A percentile compares a stretch with the other conserved stretches of the same genome.
These are phyloP conservation scores for Rhinophrynus dorsalis DNA, from an alignment of 2,797 vertebrate species.

Conservation along the genomic window DNA sequence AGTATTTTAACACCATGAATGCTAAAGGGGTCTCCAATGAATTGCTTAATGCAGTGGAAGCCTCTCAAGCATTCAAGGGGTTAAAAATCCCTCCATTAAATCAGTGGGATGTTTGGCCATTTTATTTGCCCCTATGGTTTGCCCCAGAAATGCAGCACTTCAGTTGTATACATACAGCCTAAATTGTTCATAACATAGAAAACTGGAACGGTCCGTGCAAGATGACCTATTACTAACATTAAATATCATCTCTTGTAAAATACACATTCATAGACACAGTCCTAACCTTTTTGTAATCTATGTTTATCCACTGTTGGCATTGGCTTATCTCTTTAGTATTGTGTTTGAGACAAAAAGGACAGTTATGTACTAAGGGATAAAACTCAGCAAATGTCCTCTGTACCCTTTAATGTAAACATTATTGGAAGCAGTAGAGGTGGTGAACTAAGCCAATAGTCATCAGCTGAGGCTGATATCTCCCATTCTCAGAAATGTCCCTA, in stretches of 20 bases:
- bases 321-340: conserved; percentile 53
- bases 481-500: background rate
- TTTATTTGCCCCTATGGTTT: no score
- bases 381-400: conserved; percentile 49
- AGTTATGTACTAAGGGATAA: conserved; percentile 62
- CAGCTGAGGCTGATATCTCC: background rate
- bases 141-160: no score
- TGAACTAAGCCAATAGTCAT: background rate
- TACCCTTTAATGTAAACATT: conserved; percentile 20
- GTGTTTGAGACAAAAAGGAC: conserved; percentile 61
- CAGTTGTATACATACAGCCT: no score
- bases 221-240: conserved; percentile 71
- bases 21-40: no score
- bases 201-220: conserved; percentile 48
- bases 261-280: conserved; percentile 61
- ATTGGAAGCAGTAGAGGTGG: background rate
- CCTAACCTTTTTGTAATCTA: conserved; percentile 65
- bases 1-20: no score
- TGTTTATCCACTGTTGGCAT: conserved; percentile 61
- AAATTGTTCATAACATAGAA: background rate
- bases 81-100: no score
- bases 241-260: conserved; percentile 61
- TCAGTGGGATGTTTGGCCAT: no score
- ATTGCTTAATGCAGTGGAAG: no score
- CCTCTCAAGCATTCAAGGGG: no score